Conservation (phyloP, 2,888 invertebrate genomes). For the Hydriomena furcata region DNA sequence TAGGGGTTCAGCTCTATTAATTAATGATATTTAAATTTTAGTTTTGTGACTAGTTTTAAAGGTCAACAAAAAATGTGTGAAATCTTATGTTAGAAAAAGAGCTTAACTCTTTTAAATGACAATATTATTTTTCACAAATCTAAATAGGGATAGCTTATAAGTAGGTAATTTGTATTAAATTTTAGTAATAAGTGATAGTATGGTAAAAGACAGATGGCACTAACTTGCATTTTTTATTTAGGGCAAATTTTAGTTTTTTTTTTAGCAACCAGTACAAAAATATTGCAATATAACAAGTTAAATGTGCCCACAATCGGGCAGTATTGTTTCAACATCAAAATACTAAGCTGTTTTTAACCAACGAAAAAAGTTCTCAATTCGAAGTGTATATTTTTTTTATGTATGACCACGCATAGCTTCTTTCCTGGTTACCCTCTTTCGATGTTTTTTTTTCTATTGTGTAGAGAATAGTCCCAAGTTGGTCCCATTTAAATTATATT, state of each 20-base stretch:
- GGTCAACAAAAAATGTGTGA: constrained; percentile 23
- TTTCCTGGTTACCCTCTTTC: no score
- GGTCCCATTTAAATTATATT: no score
- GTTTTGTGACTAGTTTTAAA: constrained; percentile 13
- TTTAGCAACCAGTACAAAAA: constrained; percentile 13
- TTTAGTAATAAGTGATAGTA: constrained; percentile 27
- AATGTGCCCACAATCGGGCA: no score
- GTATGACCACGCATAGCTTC: no score
- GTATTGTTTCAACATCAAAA: no score
- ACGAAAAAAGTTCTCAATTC: no score
- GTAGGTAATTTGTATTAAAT: constrained; percentile 18
- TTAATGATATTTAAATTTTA: constrained; percentile 24
- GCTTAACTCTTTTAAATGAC: constrained; percentile 5
- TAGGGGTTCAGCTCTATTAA: constrained; percentile 18
- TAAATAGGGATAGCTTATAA: constrained; percentile 18
- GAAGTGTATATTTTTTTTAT: no score
- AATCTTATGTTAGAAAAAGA: constrained; percentile 11
- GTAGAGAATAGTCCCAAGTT: no score
- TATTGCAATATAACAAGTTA: no score
- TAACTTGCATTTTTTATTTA: constrained; percentile 55
- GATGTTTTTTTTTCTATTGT: no score
- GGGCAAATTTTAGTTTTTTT: constrained; percentile 23
- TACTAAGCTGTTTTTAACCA: no score
- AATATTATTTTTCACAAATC: constrained; percentile 23
- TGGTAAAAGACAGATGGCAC: constrained; percentile 55